Conservation (phyloP, 2,113 vertebrate genomes). For the Dasypus novemcinctus region DNA sequence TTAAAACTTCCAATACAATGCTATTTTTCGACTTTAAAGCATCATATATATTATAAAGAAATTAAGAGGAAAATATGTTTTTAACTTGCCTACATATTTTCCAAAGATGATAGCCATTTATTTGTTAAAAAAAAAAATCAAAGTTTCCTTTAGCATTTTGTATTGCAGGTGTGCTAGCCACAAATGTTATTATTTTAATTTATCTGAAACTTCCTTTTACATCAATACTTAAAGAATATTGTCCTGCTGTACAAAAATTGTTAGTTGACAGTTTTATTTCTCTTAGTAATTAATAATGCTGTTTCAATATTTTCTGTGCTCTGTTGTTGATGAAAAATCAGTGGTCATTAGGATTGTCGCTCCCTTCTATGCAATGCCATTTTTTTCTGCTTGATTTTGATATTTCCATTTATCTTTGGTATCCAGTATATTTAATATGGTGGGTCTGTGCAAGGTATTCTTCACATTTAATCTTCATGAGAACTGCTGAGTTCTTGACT, state of each 20-base stretch:
- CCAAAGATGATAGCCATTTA: not conserved
- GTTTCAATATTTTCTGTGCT: not conserved
- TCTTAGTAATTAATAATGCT: not conserved
- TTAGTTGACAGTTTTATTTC: not conserved
- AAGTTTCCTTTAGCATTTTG: not conserved
- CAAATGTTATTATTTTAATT: not conserved
- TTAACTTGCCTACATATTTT: not conserved
- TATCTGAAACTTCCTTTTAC: not conserved
- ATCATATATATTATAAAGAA: not conserved
- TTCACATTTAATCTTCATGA: not conserved
- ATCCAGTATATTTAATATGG: not conserved
- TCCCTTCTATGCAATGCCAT: not conserved
- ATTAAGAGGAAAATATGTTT: not conserved
- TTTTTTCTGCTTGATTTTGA: not conserved
- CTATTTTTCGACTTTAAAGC: not conserved
- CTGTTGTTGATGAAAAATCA: not conserved
- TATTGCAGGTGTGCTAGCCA: not conserved
- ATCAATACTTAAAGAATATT: not conserved
- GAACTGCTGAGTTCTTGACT: not conserved
- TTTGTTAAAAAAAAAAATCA: not conserved
- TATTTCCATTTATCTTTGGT: not conserved
- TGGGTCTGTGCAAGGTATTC: not conserved
- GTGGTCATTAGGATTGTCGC: not conserved
- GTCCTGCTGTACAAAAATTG: not conserved
- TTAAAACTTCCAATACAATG: not conserved